phyloP scores from a whole-genome alignment of 2,113 vertebrate genomes.

The Meriones unguiculatus region DNA sequence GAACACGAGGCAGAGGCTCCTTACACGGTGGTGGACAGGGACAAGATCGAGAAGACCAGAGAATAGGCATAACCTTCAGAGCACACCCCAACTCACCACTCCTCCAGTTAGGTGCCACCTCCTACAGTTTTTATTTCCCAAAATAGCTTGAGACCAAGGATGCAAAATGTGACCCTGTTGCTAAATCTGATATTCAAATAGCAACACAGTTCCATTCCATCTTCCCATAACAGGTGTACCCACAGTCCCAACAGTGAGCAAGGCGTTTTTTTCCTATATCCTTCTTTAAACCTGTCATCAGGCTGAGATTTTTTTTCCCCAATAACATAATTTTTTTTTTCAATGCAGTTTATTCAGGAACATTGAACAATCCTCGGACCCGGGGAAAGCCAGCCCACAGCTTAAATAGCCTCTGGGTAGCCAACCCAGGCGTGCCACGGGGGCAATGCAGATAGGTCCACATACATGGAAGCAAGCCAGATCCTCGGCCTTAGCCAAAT shows the following conservation, averaged over 20 bases:
- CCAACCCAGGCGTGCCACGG: too few relatives aligned
- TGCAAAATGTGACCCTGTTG: neutral
- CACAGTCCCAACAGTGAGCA: neutral
- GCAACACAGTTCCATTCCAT: too few relatives aligned
- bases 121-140: neutral
- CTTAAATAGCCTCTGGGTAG: too few relatives aligned
- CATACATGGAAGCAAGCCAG: too few relatives aligned
- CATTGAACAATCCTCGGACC: too few relatives aligned
- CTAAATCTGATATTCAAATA: neutral
- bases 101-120: neutral
- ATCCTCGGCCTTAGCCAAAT: too few relatives aligned
- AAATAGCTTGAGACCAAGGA: neutral
- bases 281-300: neutral
- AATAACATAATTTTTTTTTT: too few relatives aligned
- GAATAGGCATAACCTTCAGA: neutral
- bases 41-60: neutral
- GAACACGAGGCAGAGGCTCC: neutral
- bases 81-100: neutral
- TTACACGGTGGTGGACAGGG: neutral
- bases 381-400: too few relatives aligned
- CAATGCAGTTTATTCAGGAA: too few relatives aligned
- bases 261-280: neutral
- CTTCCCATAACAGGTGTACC: too few relatives aligned
- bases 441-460: too few relatives aligned
- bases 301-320: neutral